Base-by-base conservation (phyloP, 1,140 invertebrate species). In the Drosophila fuyamai region DNA sequence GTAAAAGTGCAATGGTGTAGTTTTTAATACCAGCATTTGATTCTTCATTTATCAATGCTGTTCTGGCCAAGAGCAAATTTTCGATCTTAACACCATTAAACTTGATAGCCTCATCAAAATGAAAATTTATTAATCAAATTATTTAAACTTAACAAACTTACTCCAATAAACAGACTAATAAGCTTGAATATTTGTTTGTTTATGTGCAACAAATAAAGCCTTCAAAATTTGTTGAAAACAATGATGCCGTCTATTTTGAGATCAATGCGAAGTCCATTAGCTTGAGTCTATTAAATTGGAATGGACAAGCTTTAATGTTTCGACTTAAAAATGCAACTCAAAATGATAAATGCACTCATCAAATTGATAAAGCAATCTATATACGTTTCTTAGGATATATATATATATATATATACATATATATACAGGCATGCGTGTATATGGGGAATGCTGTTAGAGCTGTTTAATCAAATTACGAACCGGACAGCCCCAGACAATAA, bases 401-500 rank as follows among this genome's bases (percentile, higher is more conserved):
- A 9, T 44, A 38, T 18, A 8, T 6, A 10, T 10, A 29, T 12
- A 53, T 10, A 14, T 61, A 14, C 47, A 16, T 41, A 40, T 40
- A 23, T 14, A 41, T 27, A 13, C 12, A 23, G 9, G 35, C 13
- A 46, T 18, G 16, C 38, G 13, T 38, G 36, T 56, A 35, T 40
- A 48, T n/a, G 56, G 23, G 13, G 53, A 66, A 77, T 66, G 68
- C 59, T 72, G 61, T 76, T 68, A 71, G 67, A 71, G 63, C 74
- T 68, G 46, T 82, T 88, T 83, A 88, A 86, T 86, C 79, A 83
- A 83, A 79, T 88, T 83, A 88, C 54, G 59, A 18, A 48, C 48
- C 63, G 63, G 50, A 50, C 43, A 38, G 57, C 48, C 51, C 60
- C 74, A 72, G 53, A 86, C 79, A 86, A 89, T 83, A 79, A 88